Conservation (phyloP, 2,797 vertebrate genomes). For the Tolypeutes matacus region DNA sequence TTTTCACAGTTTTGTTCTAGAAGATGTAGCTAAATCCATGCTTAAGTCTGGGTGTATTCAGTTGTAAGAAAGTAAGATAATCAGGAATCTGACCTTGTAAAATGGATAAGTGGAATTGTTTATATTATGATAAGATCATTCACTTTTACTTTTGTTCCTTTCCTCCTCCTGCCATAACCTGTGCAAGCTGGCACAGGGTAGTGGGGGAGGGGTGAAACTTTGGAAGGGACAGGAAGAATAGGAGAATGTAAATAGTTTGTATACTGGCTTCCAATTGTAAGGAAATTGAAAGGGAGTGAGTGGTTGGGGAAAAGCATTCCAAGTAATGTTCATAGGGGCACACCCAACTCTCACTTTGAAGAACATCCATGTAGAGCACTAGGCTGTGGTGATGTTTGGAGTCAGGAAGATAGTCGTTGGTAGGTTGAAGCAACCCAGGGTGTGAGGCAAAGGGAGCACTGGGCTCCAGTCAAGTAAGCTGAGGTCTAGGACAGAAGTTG, state of each 20-base stretch:
- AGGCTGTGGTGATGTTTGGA: not conserved
- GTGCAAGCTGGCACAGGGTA: constrained; percentile 16
- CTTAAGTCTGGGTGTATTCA: not conserved
- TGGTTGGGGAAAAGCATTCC: not conserved
- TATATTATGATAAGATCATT: constrained; percentile 32
- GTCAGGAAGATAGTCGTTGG: not conserved
- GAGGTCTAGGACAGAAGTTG: not conserved
- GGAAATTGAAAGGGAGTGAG: constrained; percentile 16
- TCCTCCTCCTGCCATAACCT: constrained; percentile 3
- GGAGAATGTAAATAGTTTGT: not conserved
- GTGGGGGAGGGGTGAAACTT: not conserved
- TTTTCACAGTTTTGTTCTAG: constrained; percentile 23
- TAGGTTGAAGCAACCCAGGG: not conserved
- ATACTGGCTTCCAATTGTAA: not conserved
- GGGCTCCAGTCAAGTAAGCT: not conserved
- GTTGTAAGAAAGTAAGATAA: constrained; percentile 27
- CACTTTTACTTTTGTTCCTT: not conserved
- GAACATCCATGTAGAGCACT: not conserved
- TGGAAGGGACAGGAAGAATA: not conserved
- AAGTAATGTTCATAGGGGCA: not conserved
- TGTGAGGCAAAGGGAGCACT: not conserved
- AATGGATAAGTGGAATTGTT: constrained; percentile 1
- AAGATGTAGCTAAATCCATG: not conserved
- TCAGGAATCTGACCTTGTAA: constrained; percentile 1
- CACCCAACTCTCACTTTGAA: not conserved